Evolutionary conservation across 2,113 vertebrate species (phyloP).

Genomic region (Sialia sialis): DNA sequence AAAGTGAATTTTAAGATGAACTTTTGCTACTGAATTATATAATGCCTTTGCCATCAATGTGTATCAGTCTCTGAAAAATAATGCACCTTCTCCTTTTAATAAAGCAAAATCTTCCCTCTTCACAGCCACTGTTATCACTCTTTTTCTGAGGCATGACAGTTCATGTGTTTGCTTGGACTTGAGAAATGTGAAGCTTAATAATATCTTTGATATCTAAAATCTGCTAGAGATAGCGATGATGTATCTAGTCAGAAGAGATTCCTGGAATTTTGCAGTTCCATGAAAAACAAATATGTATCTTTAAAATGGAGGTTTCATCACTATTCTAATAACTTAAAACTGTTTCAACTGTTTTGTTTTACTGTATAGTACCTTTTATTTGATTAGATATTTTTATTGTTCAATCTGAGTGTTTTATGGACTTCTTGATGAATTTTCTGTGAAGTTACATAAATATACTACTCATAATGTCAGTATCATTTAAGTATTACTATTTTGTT

Average conservation of each 20-base stretch:
- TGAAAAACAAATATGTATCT: background rate
- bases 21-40: background rate
- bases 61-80: background rate
- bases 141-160: background rate
- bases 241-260: background rate
- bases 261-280: background rate
- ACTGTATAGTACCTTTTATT: background rate
- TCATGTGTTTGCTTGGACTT: background rate
- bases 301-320: background rate
- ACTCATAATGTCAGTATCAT: background rate
- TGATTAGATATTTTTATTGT: background rate
- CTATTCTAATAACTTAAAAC: background rate
- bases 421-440: background rate
- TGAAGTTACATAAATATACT: background rate
- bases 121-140: background rate
- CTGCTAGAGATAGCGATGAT: background rate
- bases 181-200: background rate
- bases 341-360: background rate
- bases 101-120: background rate
- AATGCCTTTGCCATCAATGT: background rate
- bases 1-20: background rate
- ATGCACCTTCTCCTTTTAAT: background rate
- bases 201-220: background rate
- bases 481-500: background rate
- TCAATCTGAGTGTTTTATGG: background rate